Conservation (phyloP, 1,140 invertebrate species). For the Camponotus vicinus region DNA sequence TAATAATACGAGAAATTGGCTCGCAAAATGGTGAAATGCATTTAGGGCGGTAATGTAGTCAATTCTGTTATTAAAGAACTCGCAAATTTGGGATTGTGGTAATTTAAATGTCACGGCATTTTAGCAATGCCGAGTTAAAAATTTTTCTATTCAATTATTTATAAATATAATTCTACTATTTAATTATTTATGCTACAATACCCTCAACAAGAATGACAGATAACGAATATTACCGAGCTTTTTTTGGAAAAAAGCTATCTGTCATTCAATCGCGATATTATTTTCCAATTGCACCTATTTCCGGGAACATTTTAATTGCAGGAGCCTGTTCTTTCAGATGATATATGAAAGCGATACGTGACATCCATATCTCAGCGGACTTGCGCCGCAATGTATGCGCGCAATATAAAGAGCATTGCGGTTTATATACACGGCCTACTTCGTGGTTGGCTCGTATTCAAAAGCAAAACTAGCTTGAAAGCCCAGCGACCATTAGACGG, state of each 20-base stretch:
- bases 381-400: neutral
- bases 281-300: constrained; percentile 9
- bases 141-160: neutral
- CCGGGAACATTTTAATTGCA: constrained; percentile 61
- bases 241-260: neutral
- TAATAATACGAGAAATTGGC: neutral
- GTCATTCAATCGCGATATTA: neutral
- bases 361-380: constrained; percentile 67
- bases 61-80: neutral
- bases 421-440: constrained; percentile 58
- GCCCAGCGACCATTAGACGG: constrained; percentile 69
- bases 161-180: neutral
- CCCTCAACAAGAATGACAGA: neutral
- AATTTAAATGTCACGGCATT: constrained; percentile 1
- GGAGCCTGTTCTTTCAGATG: constrained; percentile 8
- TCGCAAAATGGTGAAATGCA: neutral
- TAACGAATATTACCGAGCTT: neutral
- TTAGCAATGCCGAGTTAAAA: neutral
- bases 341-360: constrained; percentile 70
- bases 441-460: constrained; percentile 67
- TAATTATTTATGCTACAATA: constrained; percentile 18
- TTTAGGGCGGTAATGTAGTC: neutral
- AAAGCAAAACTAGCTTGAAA: constrained; percentile 70
- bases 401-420: constrained; percentile 36
- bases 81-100: neutral